phyloP scores from a whole-genome alignment of 2,888 invertebrate genomes.

The Seladonia tumulorum region DNA sequence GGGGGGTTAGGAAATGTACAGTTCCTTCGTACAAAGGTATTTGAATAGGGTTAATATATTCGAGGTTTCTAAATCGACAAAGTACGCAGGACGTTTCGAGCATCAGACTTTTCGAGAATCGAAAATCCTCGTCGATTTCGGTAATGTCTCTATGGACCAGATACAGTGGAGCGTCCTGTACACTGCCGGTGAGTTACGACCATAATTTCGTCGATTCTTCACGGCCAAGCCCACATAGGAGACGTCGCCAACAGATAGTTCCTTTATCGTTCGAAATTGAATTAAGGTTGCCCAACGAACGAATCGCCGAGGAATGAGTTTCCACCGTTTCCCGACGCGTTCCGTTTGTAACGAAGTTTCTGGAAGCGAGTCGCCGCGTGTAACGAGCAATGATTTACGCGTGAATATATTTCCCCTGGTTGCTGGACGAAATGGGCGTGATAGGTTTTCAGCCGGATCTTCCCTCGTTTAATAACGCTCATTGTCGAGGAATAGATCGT shows the following conservation, averaged over 20 bases:
- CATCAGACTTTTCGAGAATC: not conserved
- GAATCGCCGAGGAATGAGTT: slow-evolving; percentile 29
- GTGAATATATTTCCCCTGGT: slow-evolving; percentile 43
- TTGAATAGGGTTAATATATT: not conserved
- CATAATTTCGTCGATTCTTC: slow-evolving; percentile 8
- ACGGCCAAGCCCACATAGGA: not conserved
- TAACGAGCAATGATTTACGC: slow-evolving; percentile 61
- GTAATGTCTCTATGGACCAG: not conserved
- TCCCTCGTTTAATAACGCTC: slow-evolving; percentile 32
- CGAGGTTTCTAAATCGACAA: not conserved
- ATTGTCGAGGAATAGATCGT: slow-evolving; percentile 30
- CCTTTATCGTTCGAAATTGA: slow-evolving; percentile 14
- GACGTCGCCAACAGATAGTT: slow-evolving; percentile 15
- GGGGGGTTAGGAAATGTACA: no score
- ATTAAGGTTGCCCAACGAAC: slow-evolving; percentile 3
- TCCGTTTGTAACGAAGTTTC: slow-evolving; percentile 31
- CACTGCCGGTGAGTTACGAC: not conserved
- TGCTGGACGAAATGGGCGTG: not conserved
- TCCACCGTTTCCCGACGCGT: slow-evolving; percentile 13
- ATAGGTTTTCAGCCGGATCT: slow-evolving; percentile 22
- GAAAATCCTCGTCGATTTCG: not conserved
- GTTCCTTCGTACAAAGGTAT: not conserved
- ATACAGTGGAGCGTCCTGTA: not conserved
- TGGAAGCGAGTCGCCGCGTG: not conserved
- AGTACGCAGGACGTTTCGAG: not conserved